phyloP scores from a whole-genome alignment of 2,113 vertebrate genomes.

The Physeter macrocephalus region DNA sequence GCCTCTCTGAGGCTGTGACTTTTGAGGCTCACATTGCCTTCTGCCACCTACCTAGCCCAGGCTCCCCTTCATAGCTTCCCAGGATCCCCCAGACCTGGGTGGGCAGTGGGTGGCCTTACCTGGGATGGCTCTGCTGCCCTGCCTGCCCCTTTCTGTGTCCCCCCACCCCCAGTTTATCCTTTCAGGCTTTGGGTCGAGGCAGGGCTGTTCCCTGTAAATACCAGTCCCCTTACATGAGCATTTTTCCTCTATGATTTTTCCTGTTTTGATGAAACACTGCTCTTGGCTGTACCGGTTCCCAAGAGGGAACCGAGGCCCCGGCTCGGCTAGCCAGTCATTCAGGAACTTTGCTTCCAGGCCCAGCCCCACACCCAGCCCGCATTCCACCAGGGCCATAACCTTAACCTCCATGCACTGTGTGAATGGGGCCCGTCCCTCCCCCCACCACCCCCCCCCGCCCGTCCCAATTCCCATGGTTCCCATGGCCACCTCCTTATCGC shows the following conservation, averaged over 20 bases:
- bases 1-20: fast-evolving
- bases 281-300: constrained; percentile 55
- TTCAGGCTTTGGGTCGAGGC: not conserved
- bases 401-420: not conserved
- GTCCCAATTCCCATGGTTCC: not conserved
- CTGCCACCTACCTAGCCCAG: too few relatives aligned
- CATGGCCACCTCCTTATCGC: not conserved
- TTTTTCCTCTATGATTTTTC: constrained; percentile 77
- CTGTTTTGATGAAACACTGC: constrained; percentile 76
- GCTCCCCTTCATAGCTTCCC: not conserved
- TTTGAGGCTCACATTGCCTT: not conserved
- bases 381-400: not conserved
- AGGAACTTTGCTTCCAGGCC: constrained; percentile 44
- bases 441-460: too few relatives aligned
- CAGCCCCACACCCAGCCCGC: constrained; percentile 19
- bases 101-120: not conserved
- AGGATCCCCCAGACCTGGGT: not conserved
- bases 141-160: not conserved
- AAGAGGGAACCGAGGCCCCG: constrained; percentile 21
- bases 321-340: constrained; percentile 19
- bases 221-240: constrained; percentile 70
- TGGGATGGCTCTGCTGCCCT: not conserved
- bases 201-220: constrained; percentile 71
- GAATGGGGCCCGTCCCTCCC: not conserved
- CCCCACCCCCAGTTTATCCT: not conserved